Evolutionary conservation across 2,113 vertebrate genomes (phyloP).

Genomic region (Notothenia coriiceps): DNA sequence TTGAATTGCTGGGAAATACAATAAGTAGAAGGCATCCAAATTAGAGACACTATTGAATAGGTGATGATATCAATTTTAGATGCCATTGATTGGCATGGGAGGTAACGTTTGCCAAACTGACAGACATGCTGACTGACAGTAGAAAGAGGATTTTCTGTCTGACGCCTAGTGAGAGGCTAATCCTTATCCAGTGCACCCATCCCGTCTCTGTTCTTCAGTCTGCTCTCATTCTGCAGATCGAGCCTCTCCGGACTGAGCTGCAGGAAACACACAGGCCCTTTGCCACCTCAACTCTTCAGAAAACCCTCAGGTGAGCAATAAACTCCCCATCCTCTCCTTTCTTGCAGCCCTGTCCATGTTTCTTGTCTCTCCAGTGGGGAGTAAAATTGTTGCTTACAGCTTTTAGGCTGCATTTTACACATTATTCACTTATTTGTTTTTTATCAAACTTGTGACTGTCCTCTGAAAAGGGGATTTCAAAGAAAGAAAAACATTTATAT

Average conservation of each 20-base stretch:
- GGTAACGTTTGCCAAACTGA: not conserved
- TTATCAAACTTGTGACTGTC: no score
- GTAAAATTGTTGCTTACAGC: not conserved
- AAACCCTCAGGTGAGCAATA: conserved; percentile 57
- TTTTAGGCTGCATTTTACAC: not conserved
- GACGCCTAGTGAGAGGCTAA: conserved; percentile 62
- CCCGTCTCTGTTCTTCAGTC: conserved; percentile 42
- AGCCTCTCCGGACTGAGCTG: conserved; percentile 52
- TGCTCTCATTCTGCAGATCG: conserved; percentile 50
- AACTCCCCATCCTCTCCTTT: not conserved
- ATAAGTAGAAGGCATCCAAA: no score
- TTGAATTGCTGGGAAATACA: not conserved
- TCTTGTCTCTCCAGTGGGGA: not conserved
- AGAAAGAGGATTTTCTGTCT: conserved; percentile 77
- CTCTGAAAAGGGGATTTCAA: not conserved
- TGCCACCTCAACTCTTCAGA: conserved; percentile 34
- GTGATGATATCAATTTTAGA: not conserved
- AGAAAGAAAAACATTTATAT: not conserved
- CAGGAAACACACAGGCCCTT: conserved; percentile 29
- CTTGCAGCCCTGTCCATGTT: not conserved
- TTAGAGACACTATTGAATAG: no score
- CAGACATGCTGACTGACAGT: conserved; percentile 67
- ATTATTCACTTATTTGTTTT: not conserved
- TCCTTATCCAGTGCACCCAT: conserved; percentile 58
- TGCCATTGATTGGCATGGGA: not conserved